phyloP scores from a whole-genome alignment of 2,888 invertebrate genomes.

The Dynastes maya region DNA sequence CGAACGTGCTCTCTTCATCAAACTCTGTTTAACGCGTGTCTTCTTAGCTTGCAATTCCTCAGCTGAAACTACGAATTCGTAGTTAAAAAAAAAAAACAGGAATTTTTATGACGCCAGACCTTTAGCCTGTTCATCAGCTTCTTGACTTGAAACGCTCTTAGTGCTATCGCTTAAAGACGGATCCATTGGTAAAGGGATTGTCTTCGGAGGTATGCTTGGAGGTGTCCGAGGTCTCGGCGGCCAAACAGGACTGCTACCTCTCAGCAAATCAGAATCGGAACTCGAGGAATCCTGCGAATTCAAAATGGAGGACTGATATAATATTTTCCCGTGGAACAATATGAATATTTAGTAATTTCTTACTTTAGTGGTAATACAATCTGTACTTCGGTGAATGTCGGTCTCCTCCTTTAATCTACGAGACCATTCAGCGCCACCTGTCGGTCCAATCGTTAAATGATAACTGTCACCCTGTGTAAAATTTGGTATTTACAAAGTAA shows the following conservation, averaged over 20 bases:
- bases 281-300: constrained; percentile 72
- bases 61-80: constrained; percentile 66
- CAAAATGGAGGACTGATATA: not conserved
- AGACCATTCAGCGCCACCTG: constrained; percentile 80
- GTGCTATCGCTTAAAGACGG: constrained; percentile 73
- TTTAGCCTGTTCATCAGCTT: constrained; percentile 71
- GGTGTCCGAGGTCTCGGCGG: constrained; percentile 68
- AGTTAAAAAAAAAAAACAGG: not conserved
- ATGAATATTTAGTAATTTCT: not conserved
- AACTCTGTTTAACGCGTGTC: constrained; percentile 79
- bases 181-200: constrained; percentile 67
- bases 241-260: constrained; percentile 67
- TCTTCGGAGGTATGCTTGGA: constrained; percentile 55
- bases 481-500: not conserved
- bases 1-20: constrained; percentile 88
- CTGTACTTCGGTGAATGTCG: constrained; percentile 83
- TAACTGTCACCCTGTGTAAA: constrained; percentile 66
- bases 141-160: constrained; percentile 74
- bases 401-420: constrained; percentile 74
- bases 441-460: constrained; percentile 76
- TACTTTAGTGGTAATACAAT: constrained; percentile 82
- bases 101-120: constrained; percentile 57
- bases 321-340: no score
- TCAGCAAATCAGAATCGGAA: constrained; percentile 75
- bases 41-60: constrained; percentile 79